Conservation (phyloP, 1,140 invertebrate genomes). For the Daktulosphaira vitifoliae region DNA sequence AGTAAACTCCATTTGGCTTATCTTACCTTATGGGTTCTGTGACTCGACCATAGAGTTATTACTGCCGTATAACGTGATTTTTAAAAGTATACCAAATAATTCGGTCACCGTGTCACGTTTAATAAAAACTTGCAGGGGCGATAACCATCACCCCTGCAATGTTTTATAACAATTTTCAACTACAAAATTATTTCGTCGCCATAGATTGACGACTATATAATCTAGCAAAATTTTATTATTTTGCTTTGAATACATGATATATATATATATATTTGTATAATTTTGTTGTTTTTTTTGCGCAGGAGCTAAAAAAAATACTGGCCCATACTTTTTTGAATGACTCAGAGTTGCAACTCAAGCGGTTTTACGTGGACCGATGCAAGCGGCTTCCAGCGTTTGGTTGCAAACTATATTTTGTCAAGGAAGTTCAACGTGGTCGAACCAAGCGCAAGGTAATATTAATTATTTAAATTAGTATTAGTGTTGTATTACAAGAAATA, state of each 20-base stretch:
- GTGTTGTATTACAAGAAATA: too few relatives aligned
- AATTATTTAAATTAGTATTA: too few relatives aligned
- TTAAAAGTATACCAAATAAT: not conserved
- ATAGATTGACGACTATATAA: too few relatives aligned
- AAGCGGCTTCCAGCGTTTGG: constrained; percentile 56
- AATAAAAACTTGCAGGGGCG: too few relatives aligned
- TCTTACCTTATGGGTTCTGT: not conserved
- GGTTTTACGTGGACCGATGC: constrained; percentile 59
- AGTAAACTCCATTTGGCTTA: constrained; percentile 28
- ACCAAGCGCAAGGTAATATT: constrained; percentile 52
- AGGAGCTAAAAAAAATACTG: constrained; percentile 63
- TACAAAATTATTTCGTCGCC: too few relatives aligned
- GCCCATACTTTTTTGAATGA: constrained; percentile 61
- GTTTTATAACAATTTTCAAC: too few relatives aligned
- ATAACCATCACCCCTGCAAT: too few relatives aligned
- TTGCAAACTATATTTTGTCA: constrained; percentile 59
- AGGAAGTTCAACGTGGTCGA: constrained; percentile 56
- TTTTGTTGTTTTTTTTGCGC: constrained; percentile 36
- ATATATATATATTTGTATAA: too few relatives aligned
- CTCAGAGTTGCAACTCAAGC: constrained; percentile 57
- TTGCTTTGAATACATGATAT: too few relatives aligned
- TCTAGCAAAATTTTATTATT: too few relatives aligned
- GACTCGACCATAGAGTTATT: not conserved
- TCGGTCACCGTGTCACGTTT: not conserved
- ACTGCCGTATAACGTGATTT: not conserved